These are phyloP conservation scores for Salticus scenicus DNA, from an alignment of 2,888 invertebrate species.

Conservation along the genomic window DNA sequence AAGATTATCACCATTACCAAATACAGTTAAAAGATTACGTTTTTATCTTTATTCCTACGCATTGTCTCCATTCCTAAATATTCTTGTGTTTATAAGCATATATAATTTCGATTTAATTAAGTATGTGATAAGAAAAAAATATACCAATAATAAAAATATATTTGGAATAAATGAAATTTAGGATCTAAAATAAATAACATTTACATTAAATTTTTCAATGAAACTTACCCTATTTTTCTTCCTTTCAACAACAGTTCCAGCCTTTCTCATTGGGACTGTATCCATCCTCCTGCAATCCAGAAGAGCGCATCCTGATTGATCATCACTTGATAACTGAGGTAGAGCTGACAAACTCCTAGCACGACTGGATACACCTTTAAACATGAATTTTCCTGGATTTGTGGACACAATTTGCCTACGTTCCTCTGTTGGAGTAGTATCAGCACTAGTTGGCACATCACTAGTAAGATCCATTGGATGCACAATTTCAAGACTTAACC, in stretches of 20 bases:
- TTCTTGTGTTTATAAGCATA: too few species aligned
- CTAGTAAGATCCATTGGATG: conserved; percentile 85
- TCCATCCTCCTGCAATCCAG: conserved; percentile 52
- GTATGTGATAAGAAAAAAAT: too few species aligned
- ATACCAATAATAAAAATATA: too few species aligned
- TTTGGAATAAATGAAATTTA: too few species aligned
- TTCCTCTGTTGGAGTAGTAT: conserved; percentile 49
- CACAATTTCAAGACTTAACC: conserved; percentile 88
- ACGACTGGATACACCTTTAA: conserved; percentile 31
- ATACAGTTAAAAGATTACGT: too few species aligned
- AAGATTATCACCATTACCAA: too few species aligned
- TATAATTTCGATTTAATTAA: too few species aligned
- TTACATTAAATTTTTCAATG: too few species aligned
- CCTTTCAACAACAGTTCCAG: conserved; percentile 59
- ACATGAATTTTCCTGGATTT: conserved; percentile 21
- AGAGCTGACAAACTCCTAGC: conserved; percentile 54
- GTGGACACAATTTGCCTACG: conserved; percentile 22
- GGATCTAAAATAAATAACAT: too few species aligned
- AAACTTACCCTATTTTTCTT: conserved; percentile 57
- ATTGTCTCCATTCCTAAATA: too few species aligned
- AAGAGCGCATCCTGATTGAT: conserved; percentile 9
- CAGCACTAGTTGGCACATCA: conserved; percentile 32
- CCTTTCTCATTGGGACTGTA: conserved; percentile 49
- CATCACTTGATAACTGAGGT: conserved; percentile 39
- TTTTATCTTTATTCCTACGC: too few species aligned